Conservation (phyloP, 2,797 vertebrate genomes). For the Sternotherus odoratus region DNA sequence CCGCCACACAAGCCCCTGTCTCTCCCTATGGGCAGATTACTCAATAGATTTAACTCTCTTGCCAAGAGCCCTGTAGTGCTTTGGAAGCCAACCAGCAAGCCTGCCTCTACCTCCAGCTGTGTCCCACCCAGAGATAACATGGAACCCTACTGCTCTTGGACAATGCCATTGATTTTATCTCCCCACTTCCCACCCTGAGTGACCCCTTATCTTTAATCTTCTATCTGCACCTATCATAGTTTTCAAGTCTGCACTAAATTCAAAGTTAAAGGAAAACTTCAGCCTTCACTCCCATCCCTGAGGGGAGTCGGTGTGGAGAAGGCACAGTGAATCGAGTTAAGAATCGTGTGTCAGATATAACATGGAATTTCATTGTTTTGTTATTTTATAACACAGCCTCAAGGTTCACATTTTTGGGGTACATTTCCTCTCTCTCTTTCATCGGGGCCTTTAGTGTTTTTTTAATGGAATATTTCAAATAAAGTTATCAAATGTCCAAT, state of each 20-base stretch:
- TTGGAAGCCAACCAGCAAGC: not conserved
- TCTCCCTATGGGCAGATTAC: not conserved
- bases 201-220: not conserved
- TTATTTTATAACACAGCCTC: not conserved
- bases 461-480: not conserved
- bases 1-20: not conserved
- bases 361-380: not conserved
- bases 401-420: not conserved
- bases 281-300: not conserved
- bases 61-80: not conserved
- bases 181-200: not conserved
- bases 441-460: not conserved
- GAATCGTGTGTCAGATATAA: not conserved
- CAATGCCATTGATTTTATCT: not conserved
- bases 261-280: constrained; percentile 1
- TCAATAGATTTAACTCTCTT: not conserved
- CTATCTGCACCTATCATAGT: not conserved
- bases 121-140: not conserved
- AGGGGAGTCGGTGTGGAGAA: rapidly evolving
- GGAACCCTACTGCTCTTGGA: not conserved
- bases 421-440: not conserved
- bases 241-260: not conserved
- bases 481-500: not conserved
- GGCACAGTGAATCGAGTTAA: not conserved
- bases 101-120: not conserved